Evolutionary conservation across 2,113 vertebrate species (phyloP), one percentile per base, ranked within the genome.

Genomic region (Saguinus midas): DNA sequence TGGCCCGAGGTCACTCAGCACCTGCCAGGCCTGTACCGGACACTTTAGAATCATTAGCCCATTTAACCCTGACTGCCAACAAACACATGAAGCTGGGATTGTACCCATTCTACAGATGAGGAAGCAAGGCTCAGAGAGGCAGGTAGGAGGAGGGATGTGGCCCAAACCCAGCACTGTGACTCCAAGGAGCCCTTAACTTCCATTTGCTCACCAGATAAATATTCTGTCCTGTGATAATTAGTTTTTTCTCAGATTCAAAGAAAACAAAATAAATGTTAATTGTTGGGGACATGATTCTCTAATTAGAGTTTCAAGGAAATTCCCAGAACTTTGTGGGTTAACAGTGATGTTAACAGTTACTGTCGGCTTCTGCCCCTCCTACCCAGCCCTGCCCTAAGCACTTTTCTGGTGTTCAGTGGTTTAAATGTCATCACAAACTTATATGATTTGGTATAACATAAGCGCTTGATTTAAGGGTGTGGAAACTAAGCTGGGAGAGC

Each of bases 1-100:
- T 0, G 0, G 29, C 55, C 45, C 0, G 0, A 25, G n/a, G 3
- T 23, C 5, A 0, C 20, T 48, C 40, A 2, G 17, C 18, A 8
- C 0, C 0, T 8, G 50, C 40, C 48, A 20, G 58, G 66, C 72
- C 55, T 3, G 0, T 0, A 2, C 2, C 10, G 35, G 70, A 14
- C 78, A 4, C 45, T 25, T 14, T 0, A 37, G 43, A 52, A 37
- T 27, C 4, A 0, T 37, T 70, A 13, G 27, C 0, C 14, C 0
- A 0, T 20, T 61, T 66, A 23, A 10, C 1, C 52, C 12, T 3
- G 9, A 70, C 25, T 21, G 6, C 43, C 68, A 16, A 27, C 52
- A 21, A 8, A 12, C 20, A 13, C 4, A 6, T 12, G 20, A 58
- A 9, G 25, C 5, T 11, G 40, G 29, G 25, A 18, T 50, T 18